Evolutionary conservation across 2,888 invertebrate genomes (phyloP), one percentile per base, ranked within the genome.

Genomic region (Lasius fuliginosus): DNA sequence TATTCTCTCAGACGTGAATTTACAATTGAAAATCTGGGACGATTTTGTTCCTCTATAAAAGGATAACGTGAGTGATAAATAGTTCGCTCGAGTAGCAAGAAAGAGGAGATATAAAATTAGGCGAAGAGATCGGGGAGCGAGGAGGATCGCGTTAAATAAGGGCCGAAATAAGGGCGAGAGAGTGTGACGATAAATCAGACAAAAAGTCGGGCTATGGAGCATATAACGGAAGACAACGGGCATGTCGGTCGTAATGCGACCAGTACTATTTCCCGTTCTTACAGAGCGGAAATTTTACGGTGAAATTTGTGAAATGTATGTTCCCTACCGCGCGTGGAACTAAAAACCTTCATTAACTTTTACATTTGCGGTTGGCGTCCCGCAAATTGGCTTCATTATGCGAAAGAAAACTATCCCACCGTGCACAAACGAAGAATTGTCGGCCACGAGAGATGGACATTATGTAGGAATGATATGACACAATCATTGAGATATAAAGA

Each of bases 111-210:
- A 60, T 49, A 62, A 77, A 82, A 46, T 62, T 82, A 62, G 46
- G 36, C 46, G 8, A 46, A 42, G 58, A 36, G 77, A 79, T 42
- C 12, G 53, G 11, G 15, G n/a, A 9, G 56, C 64, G n/a, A 64
- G 58, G 65, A 53, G n/a, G 27, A 23, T 1, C 77, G 67, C 79
- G 85, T 86, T 90, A 90, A 90, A 90, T 90, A 90, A 90, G 74
- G 74, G 89, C 84, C 75, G 87, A 90, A 89, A 86, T 84, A 90
- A 88, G 86, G 83, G 69, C 56, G 58, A 76, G 69, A 76, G 69
- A 84, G 73, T 40, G 67, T 62, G 73, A 18, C 88, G 83, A 88
- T 90, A 90, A 90, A 90, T 90, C 90, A 87, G 75, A 23, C 6
- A 76, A 64, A 82, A 87, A 88, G 77, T 87, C 82, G 68, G 77